Percentiles rank a stretch among this genome's conserved stretches.
phyloP scores from a whole-genome alignment of 30 jellyfish, hydroid and myxozoan species.

The Mastigias papua region DNA sequence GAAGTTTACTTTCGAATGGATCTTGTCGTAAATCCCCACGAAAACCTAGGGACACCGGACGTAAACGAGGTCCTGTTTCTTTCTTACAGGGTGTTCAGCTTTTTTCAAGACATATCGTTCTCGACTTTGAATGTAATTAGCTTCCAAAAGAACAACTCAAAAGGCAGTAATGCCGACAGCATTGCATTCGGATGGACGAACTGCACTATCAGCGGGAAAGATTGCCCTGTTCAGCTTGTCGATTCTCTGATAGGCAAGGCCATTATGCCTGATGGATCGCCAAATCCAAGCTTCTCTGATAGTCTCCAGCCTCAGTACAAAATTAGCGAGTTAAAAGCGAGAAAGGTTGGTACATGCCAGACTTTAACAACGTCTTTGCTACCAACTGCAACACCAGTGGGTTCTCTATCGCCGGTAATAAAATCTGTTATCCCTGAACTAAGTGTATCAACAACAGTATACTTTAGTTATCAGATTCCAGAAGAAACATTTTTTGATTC shows the following conservation, averaged over 20 bases:
- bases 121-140: constrained; percentile 54
- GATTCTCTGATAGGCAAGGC: constrained; percentile 62
- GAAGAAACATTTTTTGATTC: constrained; percentile 69
- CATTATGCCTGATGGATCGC: constrained; percentile 56
- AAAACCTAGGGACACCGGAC: constrained; percentile 57
- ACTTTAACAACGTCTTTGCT: constrained; percentile 1
- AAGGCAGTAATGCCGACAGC: constrained; percentile 20
- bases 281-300: constrained; percentile 56
- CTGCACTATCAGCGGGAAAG: constrained; percentile 69
- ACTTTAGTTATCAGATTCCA: constrained; percentile 73
- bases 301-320: constrained; percentile 79
- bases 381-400: constrained; percentile 30
- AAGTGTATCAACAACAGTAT: constrained; percentile 38
- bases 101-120: constrained; percentile 58
- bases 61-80: constrained; percentile 78
- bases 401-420: constrained; percentile 51
- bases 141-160: constrained; percentile 43
- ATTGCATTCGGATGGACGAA: constrained; percentile 90
- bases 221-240: constrained; percentile 71
- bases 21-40: constrained; percentile 74
- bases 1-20: constrained; percentile 50
- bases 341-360: constrained; percentile 56
- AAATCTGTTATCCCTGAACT: constrained; percentile 52
- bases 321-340: constrained; percentile 41
- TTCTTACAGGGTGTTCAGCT: constrained; percentile 64